Conservation (phyloP, 2,888 invertebrate species). For the Ernsta delagoae region DNA sequence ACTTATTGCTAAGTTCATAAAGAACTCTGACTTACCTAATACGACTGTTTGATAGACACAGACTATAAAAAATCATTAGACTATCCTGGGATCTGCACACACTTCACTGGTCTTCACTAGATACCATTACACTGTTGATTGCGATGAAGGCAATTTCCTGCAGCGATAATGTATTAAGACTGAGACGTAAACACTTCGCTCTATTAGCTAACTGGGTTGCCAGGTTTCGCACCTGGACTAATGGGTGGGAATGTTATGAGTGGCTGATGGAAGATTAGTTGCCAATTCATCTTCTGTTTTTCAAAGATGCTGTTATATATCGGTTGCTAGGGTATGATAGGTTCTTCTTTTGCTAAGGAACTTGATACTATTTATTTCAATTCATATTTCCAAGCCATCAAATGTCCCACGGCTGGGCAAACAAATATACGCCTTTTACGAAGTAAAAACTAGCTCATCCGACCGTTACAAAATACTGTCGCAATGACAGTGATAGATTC, state of each 20-base stretch:
- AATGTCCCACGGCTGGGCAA: too few species aligned
- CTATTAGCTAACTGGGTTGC: slow-evolving; percentile 39
- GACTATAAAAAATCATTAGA: too few species aligned
- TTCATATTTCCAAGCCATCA: too few species aligned
- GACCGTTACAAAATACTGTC: neutral
- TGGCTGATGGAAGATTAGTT: slow-evolving; percentile 3
- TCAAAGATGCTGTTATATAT: too few species aligned
- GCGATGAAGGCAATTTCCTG: slow-evolving; percentile 35
- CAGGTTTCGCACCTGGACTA: slow-evolving; percentile 32
- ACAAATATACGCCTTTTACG: neutral
- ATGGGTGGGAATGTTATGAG: slow-evolving; percentile 21
- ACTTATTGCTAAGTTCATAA: too few species aligned
- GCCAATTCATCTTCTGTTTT: neutral
- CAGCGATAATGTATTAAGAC: slow-evolving; percentile 30
- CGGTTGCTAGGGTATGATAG: too few species aligned
- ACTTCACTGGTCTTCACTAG: too few species aligned
- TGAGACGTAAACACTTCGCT: slow-evolving; percentile 34
- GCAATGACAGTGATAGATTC: slow-evolving; percentile 11
- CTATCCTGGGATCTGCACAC: neutral
- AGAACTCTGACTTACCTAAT: too few species aligned
- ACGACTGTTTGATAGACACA: too few species aligned
- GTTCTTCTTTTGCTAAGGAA: too few species aligned
- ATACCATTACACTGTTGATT: neutral
- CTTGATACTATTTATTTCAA: too few species aligned
- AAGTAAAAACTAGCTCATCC: too few species aligned